Percentiles rank a stretch among this genome's conserved stretches.
Conservation (phyloP, 2,797 vertebrate species). For the Oryzias sinensis region DNA sequence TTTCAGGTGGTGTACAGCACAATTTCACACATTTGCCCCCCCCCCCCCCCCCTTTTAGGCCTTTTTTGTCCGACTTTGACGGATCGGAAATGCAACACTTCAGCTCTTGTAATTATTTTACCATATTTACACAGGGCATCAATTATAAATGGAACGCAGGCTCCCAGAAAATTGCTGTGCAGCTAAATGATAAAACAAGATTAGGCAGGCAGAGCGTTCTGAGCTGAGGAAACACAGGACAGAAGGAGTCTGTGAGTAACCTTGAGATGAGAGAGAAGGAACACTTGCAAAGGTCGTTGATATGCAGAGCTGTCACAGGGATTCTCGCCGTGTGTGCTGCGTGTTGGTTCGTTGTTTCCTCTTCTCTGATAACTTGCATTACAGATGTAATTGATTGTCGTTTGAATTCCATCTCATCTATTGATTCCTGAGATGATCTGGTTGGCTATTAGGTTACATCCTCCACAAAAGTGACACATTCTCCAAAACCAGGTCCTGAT, state of each 20-base stretch:
- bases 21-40: constrained; percentile 23
- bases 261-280: constrained; percentile 56
- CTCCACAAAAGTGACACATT: constrained; percentile 21
- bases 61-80: constrained; percentile 22
- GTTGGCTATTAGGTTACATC: constrained; percentile 30
- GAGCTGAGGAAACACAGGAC: constrained; percentile 27
- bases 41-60: constrained; percentile 29
- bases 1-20: constrained; percentile 42
- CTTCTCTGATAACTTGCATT: constrained; percentile 36
- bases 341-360: constrained; percentile 44
- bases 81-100: constrained; percentile 40
- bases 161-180: constrained; percentile 22
- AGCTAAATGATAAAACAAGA: constrained; percentile 23
- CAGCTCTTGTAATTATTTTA: constrained; percentile 44
- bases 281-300: constrained; percentile 61
- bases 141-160: constrained; percentile 19
- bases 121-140: constrained; percentile 18
- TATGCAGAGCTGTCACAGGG: constrained; percentile 51
- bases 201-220: constrained; percentile 22
- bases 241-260: constrained; percentile 54
- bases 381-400: constrained; percentile 58
- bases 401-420: constrained; percentile 40
- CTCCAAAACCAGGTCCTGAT: constrained; percentile 34
- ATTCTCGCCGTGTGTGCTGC: constrained; percentile 34
- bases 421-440: constrained; percentile 37